These are phyloP conservation scores for Microhierax caerulescens DNA, from an alignment of 2,797 vertebrate species.

Conservation along the genomic window DNA sequence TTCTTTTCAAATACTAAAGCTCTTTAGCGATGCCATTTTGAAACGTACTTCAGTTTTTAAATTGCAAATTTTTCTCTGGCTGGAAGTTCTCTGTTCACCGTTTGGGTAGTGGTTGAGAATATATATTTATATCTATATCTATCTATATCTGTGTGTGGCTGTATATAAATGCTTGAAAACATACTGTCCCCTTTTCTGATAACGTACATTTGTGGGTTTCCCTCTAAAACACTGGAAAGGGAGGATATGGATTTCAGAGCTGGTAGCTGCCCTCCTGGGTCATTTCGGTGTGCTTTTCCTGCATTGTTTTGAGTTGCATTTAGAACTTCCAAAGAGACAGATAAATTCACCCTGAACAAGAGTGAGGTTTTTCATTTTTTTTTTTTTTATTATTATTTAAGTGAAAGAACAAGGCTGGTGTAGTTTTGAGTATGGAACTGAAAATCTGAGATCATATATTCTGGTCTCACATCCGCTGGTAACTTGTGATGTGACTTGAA, in stretches of 20 bases:
- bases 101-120: background rate
- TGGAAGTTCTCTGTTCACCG: background rate
- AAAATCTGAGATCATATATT: constrained; percentile 25
- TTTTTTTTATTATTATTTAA: background rate
- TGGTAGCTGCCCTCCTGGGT: background rate
- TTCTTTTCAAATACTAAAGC: constrained; percentile 61
- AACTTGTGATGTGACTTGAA: constrained; percentile 58
- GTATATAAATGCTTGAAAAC: background rate
- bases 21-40: constrained; percentile 66
- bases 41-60: constrained; percentile 47
- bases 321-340: background rate
- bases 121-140: background rate
- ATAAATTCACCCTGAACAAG: background rate
- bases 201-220: background rate
- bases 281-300: background rate
- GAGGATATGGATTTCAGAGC: background rate
- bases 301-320: background rate
- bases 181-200: background rate
- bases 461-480: constrained; percentile 7
- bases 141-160: background rate
- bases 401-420: background rate
- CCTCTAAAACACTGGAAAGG: background rate
- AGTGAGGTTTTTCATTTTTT: background rate
- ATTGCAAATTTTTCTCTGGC: constrained; percentile 44
- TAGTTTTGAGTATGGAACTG: background rate